A percentile compares a stretch with the other conserved stretches of the same genome.
Evolutionary conservation across 2,888 invertebrate genomes (phyloP).

Genomic region (Octodonta nipae): DNA sequence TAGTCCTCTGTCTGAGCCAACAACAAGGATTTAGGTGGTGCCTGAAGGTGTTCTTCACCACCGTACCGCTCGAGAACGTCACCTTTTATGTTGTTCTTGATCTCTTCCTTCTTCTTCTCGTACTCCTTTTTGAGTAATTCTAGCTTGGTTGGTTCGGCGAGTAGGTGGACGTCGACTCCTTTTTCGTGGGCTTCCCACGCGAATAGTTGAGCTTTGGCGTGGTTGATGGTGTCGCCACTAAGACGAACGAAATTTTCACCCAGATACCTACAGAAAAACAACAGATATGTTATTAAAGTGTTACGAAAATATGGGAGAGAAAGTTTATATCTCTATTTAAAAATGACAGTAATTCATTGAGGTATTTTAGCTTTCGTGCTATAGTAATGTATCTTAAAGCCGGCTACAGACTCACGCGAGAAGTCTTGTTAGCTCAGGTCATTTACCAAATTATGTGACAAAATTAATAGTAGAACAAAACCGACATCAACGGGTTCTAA

Average conservation of each 20-base stretch:
- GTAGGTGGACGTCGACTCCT: constrained; percentile 85
- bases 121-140: constrained; percentile 84
- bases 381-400: no score
- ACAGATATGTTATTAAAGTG: not conserved
- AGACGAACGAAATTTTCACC: constrained; percentile 95
- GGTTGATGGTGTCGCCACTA: constrained; percentile 83
- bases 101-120: constrained; percentile 75
- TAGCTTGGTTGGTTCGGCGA: constrained; percentile 95
- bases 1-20: constrained; percentile 93
- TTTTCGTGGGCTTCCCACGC: constrained; percentile 93
- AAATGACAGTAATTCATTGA: no score
- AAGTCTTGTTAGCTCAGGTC: no score
- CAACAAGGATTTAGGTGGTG: constrained; percentile 75
- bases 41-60: constrained; percentile 80
- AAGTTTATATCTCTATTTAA: no score
- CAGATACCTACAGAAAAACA: constrained; percentile 43
- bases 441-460: no score
- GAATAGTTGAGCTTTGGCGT: constrained; percentile 85
- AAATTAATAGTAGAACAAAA: no score
- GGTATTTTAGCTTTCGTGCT: no score
- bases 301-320: no score
- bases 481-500: no score
- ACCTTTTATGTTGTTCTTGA: constrained; percentile 73
- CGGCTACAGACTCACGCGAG: no score
- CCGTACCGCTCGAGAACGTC: constrained; percentile 87